Evolutionary conservation across 2,888 invertebrate genomes (phyloP), one percentile per base, ranked within the genome.

Genomic region (Acleris cristana): DNA sequence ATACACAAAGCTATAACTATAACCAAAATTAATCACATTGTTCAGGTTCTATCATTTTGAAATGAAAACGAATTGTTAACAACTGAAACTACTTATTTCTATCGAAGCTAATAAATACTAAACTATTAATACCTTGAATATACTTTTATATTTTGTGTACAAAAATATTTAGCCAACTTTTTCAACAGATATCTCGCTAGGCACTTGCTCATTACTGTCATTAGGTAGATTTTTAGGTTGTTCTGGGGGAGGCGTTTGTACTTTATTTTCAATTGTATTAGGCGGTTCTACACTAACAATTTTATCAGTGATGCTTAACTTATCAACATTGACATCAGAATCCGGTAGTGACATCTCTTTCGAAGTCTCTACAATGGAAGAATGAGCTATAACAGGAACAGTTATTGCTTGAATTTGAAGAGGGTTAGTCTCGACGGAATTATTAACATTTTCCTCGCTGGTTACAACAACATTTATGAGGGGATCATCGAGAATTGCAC

Each of bases 401-500:
- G 69, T 58, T 52, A 70, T 60, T 18, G 72, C 70, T 44, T 70
- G 70, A 7, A 71, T 59, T 48, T 69, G 44, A 16, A 72, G 64
- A 19, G 64, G 48, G 26, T 73, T 64, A 53, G 62, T 30, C 16
- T 75, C 64, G 19, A 63, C 64, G 3, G 69, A 57, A 63, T 71
- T 74, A 34, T 70, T 53, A 8, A 72, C 62, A 53, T 73, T 73
- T 59, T 65, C 70, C 44, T 66, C 64, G n/a, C 65, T 70, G 19
- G 75, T 71, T n/a, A 57, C 65, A 60, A 64, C 66, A 61, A 64
- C 68, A 61, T 71, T 76, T 51, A 73, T 76, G 2, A 83, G 69
- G 21, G 86, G 83, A 70, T 86, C 85, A 61, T 79, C 75, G 16
- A 71, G 63, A 45, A 69, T 64, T 18, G 77, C 76, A 7, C 73